phyloP scores from a whole-genome alignment of 2,888 invertebrate species.

The Alcis repandata region DNA sequence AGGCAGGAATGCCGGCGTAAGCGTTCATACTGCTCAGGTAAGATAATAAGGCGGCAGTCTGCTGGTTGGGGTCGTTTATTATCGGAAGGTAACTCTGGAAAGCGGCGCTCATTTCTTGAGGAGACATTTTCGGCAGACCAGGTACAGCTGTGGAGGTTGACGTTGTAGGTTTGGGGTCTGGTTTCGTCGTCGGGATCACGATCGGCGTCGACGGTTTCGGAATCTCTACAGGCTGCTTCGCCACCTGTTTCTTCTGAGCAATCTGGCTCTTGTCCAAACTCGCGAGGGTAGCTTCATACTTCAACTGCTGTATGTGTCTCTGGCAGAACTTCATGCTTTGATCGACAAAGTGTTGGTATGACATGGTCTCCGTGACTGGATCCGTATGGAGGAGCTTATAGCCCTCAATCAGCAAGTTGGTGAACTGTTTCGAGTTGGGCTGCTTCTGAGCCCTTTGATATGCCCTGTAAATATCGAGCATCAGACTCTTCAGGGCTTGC shows the following conservation, averaged over 20 bases:
- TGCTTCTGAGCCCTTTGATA: conserved; percentile 90
- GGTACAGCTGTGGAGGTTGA: conserved; percentile 50
- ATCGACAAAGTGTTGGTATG: conserved; percentile 85
- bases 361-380: conserved; percentile 86
- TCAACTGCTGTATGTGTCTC: conserved; percentile 86
- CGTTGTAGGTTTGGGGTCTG: conserved; percentile 57
- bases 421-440: conserved; percentile 86
- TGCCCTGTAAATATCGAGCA: conserved; percentile 88
- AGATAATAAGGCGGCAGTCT: conserved; percentile 74
- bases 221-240: conserved; percentile 60
- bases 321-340: conserved; percentile 90
- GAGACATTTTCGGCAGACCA: conserved; percentile 68
- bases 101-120: conserved; percentile 73
- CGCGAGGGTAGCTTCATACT: conserved; percentile 81
- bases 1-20: conserved; percentile 67
- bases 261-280: conserved; percentile 73
- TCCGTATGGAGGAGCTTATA: conserved; percentile 89
- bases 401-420: conserved; percentile 89
- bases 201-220: conserved; percentile 52
- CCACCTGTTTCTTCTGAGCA: conserved; percentile 71
- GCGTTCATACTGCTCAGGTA: conserved; percentile 75
- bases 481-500: conserved; percentile 80
- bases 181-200: conserved; percentile 50
- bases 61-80: conserved; percentile 74
- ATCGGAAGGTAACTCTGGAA: conserved; percentile 77